Evolutionary conservation across 2,797 vertebrate species (phyloP).

Genomic region (Micropoecilia bifurca): DNA sequence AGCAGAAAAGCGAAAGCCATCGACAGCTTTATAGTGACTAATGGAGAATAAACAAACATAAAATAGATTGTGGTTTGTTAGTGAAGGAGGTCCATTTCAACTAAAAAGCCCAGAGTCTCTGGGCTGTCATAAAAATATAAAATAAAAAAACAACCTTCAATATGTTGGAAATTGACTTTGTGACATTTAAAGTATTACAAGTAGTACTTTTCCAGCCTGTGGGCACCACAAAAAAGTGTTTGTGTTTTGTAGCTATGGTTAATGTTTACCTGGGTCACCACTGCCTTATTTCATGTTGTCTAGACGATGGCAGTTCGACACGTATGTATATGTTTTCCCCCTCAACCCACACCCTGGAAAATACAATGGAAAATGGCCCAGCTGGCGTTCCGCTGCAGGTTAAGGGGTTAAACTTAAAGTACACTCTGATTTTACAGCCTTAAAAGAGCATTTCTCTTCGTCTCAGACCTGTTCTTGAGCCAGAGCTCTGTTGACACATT

Average conservation of each 20-base stretch:
- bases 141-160: slow-evolving; percentile 52
- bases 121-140: slow-evolving; percentile 69
- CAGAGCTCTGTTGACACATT: slow-evolving; percentile 27
- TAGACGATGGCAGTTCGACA: slow-evolving; percentile 67
- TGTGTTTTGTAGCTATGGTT: slow-evolving; percentile 68
- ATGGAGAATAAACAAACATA: slow-evolving; percentile 64
- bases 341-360: too few relatives aligned
- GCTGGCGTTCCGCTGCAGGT: too few relatives aligned
- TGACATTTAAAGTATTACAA: slow-evolving; percentile 70
- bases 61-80: slow-evolving; percentile 34
- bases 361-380: too few relatives aligned
- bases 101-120: slow-evolving; percentile 86
- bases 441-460: slow-evolving; percentile 7
- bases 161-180: slow-evolving; percentile 73
- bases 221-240: slow-evolving; percentile 73
- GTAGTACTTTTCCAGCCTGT: slow-evolving; percentile 88
- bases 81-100: slow-evolving; percentile 80
- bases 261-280: slow-evolving; percentile 77
- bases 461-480: neutral
- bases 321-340: slow-evolving; percentile 32
- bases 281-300: slow-evolving; percentile 60
- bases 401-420: slow-evolving; percentile 6
- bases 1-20: slow-evolving; percentile 34
- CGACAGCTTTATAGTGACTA: slow-evolving; percentile 62
- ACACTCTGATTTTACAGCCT: slow-evolving; percentile 30